Percentiles rank a stretch among this genome's conserved stretches.
These are phyloP conservation scores for Brachynemurus nebulosus DNA, from an alignment of 2,888 invertebrate genomes.

Conservation along the genomic window DNA sequence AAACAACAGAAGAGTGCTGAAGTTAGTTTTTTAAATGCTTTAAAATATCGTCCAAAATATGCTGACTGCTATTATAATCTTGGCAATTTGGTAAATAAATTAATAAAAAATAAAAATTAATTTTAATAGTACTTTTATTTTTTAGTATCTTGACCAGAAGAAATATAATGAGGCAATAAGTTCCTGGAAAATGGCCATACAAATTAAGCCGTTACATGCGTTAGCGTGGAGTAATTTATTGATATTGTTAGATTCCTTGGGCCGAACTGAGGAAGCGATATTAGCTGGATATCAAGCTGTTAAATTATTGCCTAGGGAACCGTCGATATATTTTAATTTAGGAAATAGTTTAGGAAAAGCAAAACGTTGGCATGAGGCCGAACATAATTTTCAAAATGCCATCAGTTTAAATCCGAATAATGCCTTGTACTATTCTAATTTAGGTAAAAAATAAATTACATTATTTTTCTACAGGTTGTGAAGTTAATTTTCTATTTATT, in stretches of 20 bases:
- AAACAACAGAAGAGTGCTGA: slow-evolving; percentile 59
- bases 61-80: slow-evolving; percentile 91
- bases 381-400: slow-evolving; percentile 63
- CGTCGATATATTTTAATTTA: slow-evolving; percentile 70
- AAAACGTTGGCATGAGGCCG: slow-evolving; percentile 62
- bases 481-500: too few species aligned
- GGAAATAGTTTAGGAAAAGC: slow-evolving; percentile 82
- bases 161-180: slow-evolving; percentile 57
- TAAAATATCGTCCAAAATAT: slow-evolving; percentile 62
- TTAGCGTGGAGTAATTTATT: slow-evolving; percentile 89
- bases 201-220: slow-evolving; percentile 59
- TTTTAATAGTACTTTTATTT: slow-evolving; percentile 16
- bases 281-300: slow-evolving; percentile 57
- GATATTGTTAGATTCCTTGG: slow-evolving; percentile 63
- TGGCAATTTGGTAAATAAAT: slow-evolving; percentile 69
- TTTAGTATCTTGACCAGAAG: slow-evolving; percentile 66
- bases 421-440: slow-evolving; percentile 77
- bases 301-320: slow-evolving; percentile 52
- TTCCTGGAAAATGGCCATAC: slow-evolving; percentile 72
- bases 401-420: slow-evolving; percentile 53
- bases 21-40: slow-evolving; percentile 64
- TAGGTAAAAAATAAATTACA: slow-evolving; percentile 47
- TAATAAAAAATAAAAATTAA: not conserved
- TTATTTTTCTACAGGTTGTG: not conserved
- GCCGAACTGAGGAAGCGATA: slow-evolving; percentile 52